Percentiles rank a stretch among this genome's conserved stretches.
These are phyloP conservation scores for Nemotelus nigrinus DNA, from an alignment of 2,888 invertebrate species.

Conservation along the genomic window DNA sequence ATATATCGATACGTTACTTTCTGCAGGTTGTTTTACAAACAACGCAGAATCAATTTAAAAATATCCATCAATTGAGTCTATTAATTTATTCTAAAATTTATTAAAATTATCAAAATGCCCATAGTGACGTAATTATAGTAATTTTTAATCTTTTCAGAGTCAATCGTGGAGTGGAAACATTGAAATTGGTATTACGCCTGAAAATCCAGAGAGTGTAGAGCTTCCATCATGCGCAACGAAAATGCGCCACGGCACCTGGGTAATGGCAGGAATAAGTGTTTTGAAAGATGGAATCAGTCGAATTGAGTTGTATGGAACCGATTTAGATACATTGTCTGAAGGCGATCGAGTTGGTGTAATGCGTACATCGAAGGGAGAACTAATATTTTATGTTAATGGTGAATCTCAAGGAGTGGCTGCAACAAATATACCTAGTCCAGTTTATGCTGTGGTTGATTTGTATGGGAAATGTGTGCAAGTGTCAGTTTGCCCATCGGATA, in stretches of 20 bases:
- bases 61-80: too few species aligned
- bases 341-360: slow-evolving; percentile 87
- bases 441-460: slow-evolving; percentile 82
- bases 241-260: slow-evolving; percentile 86
- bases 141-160: slow-evolving; percentile 67
- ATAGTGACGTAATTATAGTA: too few species aligned
- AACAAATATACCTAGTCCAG: slow-evolving; percentile 74
- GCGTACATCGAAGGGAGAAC: slow-evolving; percentile 81
- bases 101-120: too few species aligned
- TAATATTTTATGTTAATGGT: slow-evolving; percentile 90
- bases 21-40: too few species aligned
- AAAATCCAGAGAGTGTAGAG: slow-evolving; percentile 74
- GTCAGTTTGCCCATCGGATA: slow-evolving; percentile 64
- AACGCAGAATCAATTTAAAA: too few species aligned
- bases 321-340: slow-evolving; percentile 83
- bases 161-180: slow-evolving; percentile 82
- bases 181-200: slow-evolving; percentile 79
- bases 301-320: slow-evolving; percentile 84
- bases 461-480: slow-evolving; percentile 87
- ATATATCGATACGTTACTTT: too few species aligned
- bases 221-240: slow-evolving; percentile 82
- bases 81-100: too few species aligned
- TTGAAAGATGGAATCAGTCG: slow-evolving; percentile 85
- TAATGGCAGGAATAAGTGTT: slow-evolving; percentile 88
- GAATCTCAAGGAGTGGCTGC: slow-evolving; percentile 89